phyloP scores from a whole-genome alignment of 2,113 vertebrate species.

The Colistium nudipinnis region DNA sequence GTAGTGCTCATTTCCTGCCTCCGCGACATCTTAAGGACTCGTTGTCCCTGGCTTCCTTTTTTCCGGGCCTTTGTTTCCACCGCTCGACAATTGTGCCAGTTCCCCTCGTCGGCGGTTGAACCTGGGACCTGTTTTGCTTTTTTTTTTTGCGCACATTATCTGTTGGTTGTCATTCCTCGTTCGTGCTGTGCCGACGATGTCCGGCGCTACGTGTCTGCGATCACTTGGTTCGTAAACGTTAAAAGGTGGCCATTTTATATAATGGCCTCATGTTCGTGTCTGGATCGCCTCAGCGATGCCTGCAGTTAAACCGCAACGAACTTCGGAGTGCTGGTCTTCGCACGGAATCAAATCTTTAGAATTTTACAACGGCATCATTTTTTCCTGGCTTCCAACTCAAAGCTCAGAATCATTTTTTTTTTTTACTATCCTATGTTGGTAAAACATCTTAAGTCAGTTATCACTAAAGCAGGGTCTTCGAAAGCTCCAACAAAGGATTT shows the following conservation, averaged over 20 bases:
- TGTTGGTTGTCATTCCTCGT: not conserved
- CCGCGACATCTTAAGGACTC: constrained; percentile 2
- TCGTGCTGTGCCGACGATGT: not conserved
- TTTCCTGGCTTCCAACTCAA: not conserved
- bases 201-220: not conserved
- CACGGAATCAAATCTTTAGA: not conserved
- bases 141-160: not conserved
- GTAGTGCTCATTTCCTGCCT: constrained; percentile 4
- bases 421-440: not conserved
- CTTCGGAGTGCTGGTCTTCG: not conserved
- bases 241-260: not conserved
- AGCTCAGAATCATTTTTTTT: not conserved
- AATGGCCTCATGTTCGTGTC: not conserved
- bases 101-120: constrained; percentile 6
- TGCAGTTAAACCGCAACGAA: not conserved
- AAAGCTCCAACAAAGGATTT: not conserved
- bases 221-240: not conserved
- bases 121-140: not conserved
- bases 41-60: not conserved
- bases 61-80: not conserved
- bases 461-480: not conserved
- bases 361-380: not conserved
- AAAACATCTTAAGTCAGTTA: constrained; percentile 3
- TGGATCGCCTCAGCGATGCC: not conserved
- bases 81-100: not conserved